These are phyloP conservation scores for Hypselothyrea guttata DNA, from an alignment of 2,888 invertebrate genomes.

Conservation along the genomic window DNA sequence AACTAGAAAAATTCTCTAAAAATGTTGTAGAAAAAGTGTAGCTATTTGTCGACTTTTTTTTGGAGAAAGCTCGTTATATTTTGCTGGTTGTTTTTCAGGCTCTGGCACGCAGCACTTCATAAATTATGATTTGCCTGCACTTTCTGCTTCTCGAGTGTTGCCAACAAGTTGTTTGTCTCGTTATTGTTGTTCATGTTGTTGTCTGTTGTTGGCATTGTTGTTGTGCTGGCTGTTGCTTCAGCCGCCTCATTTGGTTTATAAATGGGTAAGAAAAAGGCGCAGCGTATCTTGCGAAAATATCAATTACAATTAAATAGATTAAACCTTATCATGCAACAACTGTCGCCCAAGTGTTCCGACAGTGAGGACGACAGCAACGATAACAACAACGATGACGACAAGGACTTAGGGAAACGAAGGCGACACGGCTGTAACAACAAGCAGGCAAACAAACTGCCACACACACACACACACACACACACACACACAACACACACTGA, in stretches of 20 bases:
- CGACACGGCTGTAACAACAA: conserved; percentile 39
- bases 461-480: conserved; percentile 17
- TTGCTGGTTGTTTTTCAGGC: conserved; percentile 12
- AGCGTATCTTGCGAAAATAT: conserved; percentile 72
- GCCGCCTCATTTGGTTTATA: conserved; percentile 69
- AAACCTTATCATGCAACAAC: conserved; percentile 77
- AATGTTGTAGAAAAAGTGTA: background rate
- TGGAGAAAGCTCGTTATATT: background rate
- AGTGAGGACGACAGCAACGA: conserved; percentile 41
- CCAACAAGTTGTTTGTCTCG: conserved; percentile 66
- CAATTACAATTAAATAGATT: conserved; percentile 77
- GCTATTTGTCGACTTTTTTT: background rate
- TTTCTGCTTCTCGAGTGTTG: conserved; percentile 51
- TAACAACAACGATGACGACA: conserved; percentile 27
- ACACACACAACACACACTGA: conserved; percentile 15
- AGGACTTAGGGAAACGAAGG: conserved; percentile 18
- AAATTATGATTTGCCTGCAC: conserved; percentile 68
- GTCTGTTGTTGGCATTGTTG: conserved; percentile 22
- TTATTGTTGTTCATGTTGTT: conserved; percentile 11
- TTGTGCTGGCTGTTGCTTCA: conserved; percentile 34
- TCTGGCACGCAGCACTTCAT: conserved; percentile 58
- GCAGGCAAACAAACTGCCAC: conserved; percentile 41
- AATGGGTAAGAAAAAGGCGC: conserved; percentile 55
- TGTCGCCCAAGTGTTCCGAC: conserved; percentile 74
- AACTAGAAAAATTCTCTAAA: background rate